Conservation (phyloP, 2,888 invertebrate species). For the Lasioglossum figueresi region DNA sequence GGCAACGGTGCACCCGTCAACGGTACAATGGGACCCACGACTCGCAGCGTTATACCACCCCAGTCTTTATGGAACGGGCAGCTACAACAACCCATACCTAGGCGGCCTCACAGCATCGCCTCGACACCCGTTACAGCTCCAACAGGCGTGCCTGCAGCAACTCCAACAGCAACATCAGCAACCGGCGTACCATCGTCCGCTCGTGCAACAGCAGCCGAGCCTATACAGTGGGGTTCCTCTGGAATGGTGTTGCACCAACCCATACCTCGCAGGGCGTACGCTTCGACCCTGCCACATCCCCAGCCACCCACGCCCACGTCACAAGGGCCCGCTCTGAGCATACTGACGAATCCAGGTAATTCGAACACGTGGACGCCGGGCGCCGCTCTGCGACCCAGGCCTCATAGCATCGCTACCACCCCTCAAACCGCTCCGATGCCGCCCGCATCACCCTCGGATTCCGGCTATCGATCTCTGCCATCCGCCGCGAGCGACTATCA, state of each 20-base stretch:
- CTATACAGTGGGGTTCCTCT: constrained; percentile 82
- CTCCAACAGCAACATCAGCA: constrained; percentile 70
- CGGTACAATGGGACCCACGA: constrained; percentile 67
- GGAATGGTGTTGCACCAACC: constrained; percentile 82
- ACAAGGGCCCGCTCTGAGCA: constrained; percentile 81
- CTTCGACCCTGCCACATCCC: constrained; percentile 85
- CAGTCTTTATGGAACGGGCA: constrained; percentile 82
- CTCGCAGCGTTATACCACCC: constrained; percentile 80
- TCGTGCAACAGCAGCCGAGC: constrained; percentile 78
- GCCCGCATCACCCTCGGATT: constrained; percentile 84
- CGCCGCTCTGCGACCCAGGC: constrained; percentile 76
- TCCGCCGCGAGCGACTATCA: constrained; percentile 88
- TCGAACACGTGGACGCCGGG: constrained; percentile 80
- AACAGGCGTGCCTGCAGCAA: constrained; percentile 69
- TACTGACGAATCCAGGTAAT: constrained; percentile 77
- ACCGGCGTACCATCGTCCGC: constrained; percentile 65
- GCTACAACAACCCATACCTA: constrained; percentile 79
- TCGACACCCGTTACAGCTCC: constrained; percentile 81
- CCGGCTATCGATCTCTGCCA: constrained; percentile 86
- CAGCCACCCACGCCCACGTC: constrained; percentile 86
- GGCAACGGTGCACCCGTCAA: constrained; percentile 58
- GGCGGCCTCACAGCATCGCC: constrained; percentile 88
- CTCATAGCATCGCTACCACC: constrained; percentile 82
- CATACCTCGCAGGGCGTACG: constrained; percentile 80
- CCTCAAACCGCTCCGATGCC: constrained; percentile 74